phyloP scores from a whole-genome alignment of 1,140 invertebrate genomes.

The Nephila pilipes region DNA sequence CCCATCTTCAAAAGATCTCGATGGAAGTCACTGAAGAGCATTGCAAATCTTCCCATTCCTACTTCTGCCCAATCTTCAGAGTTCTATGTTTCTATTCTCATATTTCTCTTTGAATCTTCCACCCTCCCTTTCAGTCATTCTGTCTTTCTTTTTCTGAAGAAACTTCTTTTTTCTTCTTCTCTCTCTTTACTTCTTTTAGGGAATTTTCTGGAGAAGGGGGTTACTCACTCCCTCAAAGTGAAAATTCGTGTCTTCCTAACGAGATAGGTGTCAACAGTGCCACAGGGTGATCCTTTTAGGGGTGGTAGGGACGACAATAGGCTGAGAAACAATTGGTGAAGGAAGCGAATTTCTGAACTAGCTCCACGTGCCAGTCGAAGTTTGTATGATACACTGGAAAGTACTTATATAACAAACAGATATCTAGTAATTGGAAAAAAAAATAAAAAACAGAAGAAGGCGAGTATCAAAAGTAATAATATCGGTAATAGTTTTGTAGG shows the following conservation, averaged over 20 bases:
- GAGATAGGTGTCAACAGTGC: slow-evolving; percentile 63
- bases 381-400: slow-evolving; percentile 2
- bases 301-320: neutral
- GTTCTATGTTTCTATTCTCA: slow-evolving; percentile 16
- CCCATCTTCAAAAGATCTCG: neutral
- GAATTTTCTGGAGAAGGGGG: neutral
- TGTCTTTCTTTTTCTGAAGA: neutral
- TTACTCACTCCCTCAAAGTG: slow-evolving; percentile 35
- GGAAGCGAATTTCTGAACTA: neutral
- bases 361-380: neutral
- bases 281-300: neutral
- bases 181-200: neutral
- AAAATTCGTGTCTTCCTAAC: slow-evolving; percentile 65
- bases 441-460: neutral
- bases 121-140: neutral
- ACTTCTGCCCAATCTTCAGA: neutral
- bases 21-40: slow-evolving; percentile 39
- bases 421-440: neutral
- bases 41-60: slow-evolving; percentile 26
- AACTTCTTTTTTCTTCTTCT: neutral
- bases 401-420: slow-evolving; percentile 11
- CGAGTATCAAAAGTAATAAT: too few relatives aligned
- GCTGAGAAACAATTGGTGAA: neutral
- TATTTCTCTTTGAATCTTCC: slow-evolving; percentile 50
- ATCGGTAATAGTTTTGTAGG: too few relatives aligned